These are phyloP conservation scores for Cheilosia grossa DNA, from an alignment of 2,888 invertebrate genomes.

Conservation along the genomic window DNA sequence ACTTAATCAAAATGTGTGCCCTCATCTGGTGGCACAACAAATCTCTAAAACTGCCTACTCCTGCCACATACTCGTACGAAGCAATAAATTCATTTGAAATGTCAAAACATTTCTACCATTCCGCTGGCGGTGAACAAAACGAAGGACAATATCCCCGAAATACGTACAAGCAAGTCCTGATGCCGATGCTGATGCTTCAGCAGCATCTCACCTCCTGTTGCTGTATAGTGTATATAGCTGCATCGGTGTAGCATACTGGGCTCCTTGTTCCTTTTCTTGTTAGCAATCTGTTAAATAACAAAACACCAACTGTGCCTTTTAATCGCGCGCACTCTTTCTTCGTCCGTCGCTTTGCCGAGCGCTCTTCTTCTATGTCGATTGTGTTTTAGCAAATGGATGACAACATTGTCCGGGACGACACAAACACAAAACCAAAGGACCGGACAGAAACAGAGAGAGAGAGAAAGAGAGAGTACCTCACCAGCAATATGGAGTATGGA, in stretches of 20 bases:
- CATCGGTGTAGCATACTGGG: constrained; percentile 1
- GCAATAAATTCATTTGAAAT: constrained; percentile 70
- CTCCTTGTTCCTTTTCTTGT: constrained; percentile 69
- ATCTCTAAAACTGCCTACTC: constrained; percentile 33
- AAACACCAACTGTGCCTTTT: constrained; percentile 73
- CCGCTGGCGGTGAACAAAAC: constrained; percentile 46
- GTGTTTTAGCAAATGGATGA: constrained; percentile 74
- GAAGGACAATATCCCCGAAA: constrained; percentile 39
- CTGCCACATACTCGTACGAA: constrained; percentile 12
- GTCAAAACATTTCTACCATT: constrained; percentile 67
- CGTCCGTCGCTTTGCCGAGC: constrained; percentile 20
- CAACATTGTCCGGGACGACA: constrained; percentile 67
- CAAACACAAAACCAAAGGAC: constrained; percentile 17
- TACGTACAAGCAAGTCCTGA: constrained; percentile 9
- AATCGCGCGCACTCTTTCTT: constrained; percentile 66
- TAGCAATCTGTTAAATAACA: constrained; percentile 75
- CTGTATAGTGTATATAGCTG: constrained; percentile 21
- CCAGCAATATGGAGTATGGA: neutral
- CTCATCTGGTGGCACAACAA: constrained; percentile 48
- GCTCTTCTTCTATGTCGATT: constrained; percentile 63
- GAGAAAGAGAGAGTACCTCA: neutral
- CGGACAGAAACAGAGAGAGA: constrained; percentile 15
- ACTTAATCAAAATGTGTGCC: constrained; percentile 59
- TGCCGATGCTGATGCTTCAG: constrained; percentile 33
- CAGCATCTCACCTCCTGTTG: constrained; percentile 61